These are phyloP conservation scores for Theonella swinhoei DNA, from an alignment of 37 sponge, comb jelly and placozoan genomes.

Conservation along the genomic window DNA sequence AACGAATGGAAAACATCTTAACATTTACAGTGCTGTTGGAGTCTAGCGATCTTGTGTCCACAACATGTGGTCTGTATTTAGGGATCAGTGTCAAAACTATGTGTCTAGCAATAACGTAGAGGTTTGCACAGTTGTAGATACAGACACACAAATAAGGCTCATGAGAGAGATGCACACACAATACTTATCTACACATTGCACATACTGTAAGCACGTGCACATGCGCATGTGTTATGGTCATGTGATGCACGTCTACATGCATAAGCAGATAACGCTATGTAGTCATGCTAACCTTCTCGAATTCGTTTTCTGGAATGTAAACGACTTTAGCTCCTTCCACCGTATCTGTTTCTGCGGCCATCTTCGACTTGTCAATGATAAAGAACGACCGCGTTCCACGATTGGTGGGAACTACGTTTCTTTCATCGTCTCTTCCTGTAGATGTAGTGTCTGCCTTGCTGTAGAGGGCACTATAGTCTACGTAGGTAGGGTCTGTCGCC, in stretches of 20 bases:
- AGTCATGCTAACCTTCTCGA: constrained; percentile 52
- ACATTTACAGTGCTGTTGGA: not conserved
- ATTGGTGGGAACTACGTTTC: not conserved
- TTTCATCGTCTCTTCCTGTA: not conserved
- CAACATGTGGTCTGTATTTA: not conserved
- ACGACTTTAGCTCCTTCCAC: constrained; percentile 55
- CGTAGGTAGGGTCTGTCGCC: not conserved
- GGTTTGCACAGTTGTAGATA: no score
- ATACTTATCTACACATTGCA: no score
- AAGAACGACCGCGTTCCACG: constrained; percentile 53
- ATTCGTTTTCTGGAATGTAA: constrained; percentile 57
- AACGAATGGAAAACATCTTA: not conserved
- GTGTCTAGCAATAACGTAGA: no score
- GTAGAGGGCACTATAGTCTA: not conserved
- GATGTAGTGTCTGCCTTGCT: not conserved
- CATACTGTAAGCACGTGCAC: no score
- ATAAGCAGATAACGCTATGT: no score
- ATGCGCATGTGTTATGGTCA: no score
- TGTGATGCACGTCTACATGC: no score
- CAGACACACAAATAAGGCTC: no score
- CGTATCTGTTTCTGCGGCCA: constrained; percentile 60
- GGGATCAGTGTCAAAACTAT: not conserved
- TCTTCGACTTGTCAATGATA: constrained; percentile 52
- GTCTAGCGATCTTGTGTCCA: not conserved
- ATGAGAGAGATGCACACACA: no score